These are phyloP conservation scores for Patella vulgata DNA, from an alignment of 1,140 invertebrate species.

Conservation along the genomic window DNA sequence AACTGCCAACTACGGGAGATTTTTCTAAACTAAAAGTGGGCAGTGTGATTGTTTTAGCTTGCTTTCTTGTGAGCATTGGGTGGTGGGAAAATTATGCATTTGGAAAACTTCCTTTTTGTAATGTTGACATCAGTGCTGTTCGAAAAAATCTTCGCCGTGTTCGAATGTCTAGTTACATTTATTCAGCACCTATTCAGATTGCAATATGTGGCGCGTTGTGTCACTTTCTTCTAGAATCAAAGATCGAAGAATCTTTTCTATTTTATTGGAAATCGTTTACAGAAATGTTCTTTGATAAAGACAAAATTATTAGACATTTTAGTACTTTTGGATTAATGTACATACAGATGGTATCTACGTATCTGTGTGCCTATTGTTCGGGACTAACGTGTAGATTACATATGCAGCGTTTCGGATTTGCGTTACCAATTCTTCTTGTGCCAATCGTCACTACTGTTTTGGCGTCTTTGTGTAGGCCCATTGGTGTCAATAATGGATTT, in stretches of 20 bases:
- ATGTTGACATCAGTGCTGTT: background rate
- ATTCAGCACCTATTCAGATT: constrained; percentile 21
- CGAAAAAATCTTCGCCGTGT: constrained; percentile 10
- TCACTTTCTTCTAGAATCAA: background rate
- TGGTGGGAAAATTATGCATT: constrained; percentile 99
- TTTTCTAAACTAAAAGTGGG: constrained; percentile 82
- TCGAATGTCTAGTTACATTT: constrained; percentile 18
- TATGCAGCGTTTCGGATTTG: constrained; percentile 38
- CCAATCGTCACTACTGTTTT: constrained; percentile 23
- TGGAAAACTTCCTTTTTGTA: constrained; percentile 48
- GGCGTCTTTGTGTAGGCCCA: constrained; percentile 10
- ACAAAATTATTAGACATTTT: constrained; percentile 4
- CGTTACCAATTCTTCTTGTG: constrained; percentile 32
- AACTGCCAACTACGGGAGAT: constrained; percentile 69
- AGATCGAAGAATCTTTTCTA: background rate
- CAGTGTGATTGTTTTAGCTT: constrained; percentile 58
- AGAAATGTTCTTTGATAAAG: too few species aligned
- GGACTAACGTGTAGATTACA: constrained; percentile 43
- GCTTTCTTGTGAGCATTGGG: constrained; percentile 77
- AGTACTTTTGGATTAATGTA: constrained; percentile 18
- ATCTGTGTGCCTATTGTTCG: constrained; percentile 27
- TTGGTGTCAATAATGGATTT: background rate
- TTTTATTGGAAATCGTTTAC: background rate
- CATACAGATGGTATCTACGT: constrained; percentile 14
- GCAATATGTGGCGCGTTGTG: constrained; percentile 1